Conservation (phyloP, 2,888 invertebrate genomes). For the Adelognathus sp. region DNA sequence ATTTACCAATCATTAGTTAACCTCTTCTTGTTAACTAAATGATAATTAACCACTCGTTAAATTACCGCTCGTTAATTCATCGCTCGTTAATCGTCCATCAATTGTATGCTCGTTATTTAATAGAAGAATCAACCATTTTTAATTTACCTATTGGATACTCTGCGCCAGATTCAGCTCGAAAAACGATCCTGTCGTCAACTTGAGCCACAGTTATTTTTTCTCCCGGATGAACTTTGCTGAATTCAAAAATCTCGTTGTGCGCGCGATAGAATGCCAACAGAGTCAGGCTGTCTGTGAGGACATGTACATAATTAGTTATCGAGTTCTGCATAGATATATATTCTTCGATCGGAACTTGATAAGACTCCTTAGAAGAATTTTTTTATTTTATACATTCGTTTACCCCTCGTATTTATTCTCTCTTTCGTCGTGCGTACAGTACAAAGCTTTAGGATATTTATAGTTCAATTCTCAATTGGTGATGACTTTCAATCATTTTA, state of each 20-base stretch:
- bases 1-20: too few species aligned
- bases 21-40: too few species aligned
- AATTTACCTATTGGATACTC: constrained; percentile 22
- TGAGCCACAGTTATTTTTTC: constrained; percentile 23
- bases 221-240: constrained; percentile 30
- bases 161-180: constrained; percentile 30
- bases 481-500: too few species aligned
- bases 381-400: background rate
- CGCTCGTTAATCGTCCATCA: too few species aligned
- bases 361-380: background rate
- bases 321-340: background rate
- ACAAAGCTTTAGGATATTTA: too few species aligned
- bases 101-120: too few species aligned
- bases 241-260: constrained; percentile 28
- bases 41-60: too few species aligned
- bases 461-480: too few species aligned
- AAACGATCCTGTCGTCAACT: constrained; percentile 33
- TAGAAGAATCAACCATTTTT: background rate
- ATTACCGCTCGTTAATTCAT: too few species aligned
- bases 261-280: constrained; percentile 31
- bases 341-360: background rate
- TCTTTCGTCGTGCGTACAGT: too few species aligned
- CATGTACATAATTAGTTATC: constrained; percentile 11
- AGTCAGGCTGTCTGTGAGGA: constrained; percentile 20
- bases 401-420: background rate